phyloP scores from a whole-genome alignment of 2,113 vertebrate genomes.

The Hassar affinis region DNA sequence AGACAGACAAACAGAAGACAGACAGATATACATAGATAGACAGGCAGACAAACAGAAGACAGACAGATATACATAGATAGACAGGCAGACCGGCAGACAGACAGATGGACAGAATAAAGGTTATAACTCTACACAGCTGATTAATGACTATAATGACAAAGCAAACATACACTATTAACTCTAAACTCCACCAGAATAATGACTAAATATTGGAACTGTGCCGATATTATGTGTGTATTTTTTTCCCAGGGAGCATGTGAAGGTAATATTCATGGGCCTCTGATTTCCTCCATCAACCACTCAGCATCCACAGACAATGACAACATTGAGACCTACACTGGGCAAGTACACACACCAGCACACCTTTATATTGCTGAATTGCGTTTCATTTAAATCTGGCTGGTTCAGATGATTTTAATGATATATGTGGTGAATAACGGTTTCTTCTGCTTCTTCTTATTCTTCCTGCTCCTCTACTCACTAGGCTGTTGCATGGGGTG shows the following conservation, averaged over 20 bases:
- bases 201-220: background rate
- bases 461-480: conserved; percentile 35
- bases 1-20: too few relatives aligned
- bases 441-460: background rate
- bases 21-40: too few relatives aligned
- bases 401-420: background rate
- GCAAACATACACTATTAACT: background rate
- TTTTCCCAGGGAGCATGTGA: conserved; percentile 85
- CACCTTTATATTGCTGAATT: background rate
- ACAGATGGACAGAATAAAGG: too few relatives aligned
- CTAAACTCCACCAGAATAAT: background rate
- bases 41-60: too few relatives aligned
- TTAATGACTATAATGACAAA: too few relatives aligned
- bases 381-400: background rate
- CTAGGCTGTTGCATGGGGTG: conserved; percentile 83
- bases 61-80: too few relatives aligned
- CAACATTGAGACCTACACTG: conserved; percentile 79
- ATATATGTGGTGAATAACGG: background rate
- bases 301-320: conserved; percentile 66
- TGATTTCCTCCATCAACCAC: conserved; percentile 64
- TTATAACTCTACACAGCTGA: too few relatives aligned
- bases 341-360: conserved; percentile 69
- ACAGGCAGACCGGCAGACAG: too few relatives aligned
- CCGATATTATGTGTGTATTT: background rate
- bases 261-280: conserved; percentile 82